phyloP scores from a whole-genome alignment of 2,113 vertebrate genomes.

The Colinus virginianus region DNA sequence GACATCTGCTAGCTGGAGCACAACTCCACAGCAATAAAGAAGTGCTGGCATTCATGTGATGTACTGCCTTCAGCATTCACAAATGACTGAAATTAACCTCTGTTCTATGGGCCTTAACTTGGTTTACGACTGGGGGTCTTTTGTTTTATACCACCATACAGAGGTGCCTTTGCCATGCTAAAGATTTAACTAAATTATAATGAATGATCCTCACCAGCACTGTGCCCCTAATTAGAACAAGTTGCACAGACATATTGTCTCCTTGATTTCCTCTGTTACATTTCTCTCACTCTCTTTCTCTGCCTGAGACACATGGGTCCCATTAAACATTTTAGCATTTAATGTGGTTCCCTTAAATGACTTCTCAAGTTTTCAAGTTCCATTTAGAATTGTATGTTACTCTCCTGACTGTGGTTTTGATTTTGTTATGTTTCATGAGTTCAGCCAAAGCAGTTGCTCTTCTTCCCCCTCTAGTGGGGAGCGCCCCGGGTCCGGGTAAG shows the following conservation, averaged over 20 bases:
- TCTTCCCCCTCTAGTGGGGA: conserved; percentile 78
- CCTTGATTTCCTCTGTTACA: conserved; percentile 85
- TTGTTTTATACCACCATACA: conserved; percentile 73
- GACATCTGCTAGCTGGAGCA: conserved; percentile 79
- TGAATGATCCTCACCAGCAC: conserved; percentile 80
- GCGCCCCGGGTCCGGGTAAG: background rate
- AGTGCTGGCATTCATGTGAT: conserved; percentile 73
- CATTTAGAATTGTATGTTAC: conserved; percentile 82
- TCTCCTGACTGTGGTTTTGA: conserved; percentile 79
- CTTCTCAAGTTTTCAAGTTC: conserved; percentile 87
- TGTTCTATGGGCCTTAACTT: conserved; percentile 61
- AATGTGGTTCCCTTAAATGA: conserved; percentile 88
- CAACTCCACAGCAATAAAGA: conserved; percentile 67
- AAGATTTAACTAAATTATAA: conserved; percentile 83
- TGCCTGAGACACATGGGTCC: conserved; percentile 85
- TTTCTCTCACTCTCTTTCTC: conserved; percentile 84
- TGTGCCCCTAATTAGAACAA: conserved; percentile 87
- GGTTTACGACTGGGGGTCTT: conserved; percentile 56
- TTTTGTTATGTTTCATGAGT: conserved; percentile 70
- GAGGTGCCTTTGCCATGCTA: conserved; percentile 79
- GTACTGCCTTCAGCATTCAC: conserved; percentile 58
- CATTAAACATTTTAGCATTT: conserved; percentile 86
- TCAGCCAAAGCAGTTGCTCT: conserved; percentile 68
- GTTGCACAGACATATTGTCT: conserved; percentile 87
- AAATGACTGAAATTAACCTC: conserved; percentile 73